Conservation (phyloP, 2,797 vertebrate genomes). For the Gymnoscopelus braueri region DNA sequence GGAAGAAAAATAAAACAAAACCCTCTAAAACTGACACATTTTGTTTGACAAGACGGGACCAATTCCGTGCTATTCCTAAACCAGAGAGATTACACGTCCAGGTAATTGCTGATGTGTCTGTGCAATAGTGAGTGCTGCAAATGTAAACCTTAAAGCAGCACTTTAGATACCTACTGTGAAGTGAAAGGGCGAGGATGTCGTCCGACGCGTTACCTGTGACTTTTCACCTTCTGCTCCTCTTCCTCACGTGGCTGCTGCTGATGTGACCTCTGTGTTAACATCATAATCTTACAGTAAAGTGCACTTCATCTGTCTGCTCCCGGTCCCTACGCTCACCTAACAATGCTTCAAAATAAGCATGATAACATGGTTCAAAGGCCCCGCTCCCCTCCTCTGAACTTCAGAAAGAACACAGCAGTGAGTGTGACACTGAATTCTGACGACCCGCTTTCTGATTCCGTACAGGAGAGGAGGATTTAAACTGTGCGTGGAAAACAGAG, state of each 20-base stretch:
- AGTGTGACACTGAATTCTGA: slow-evolving; percentile 35
- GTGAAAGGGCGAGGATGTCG: slow-evolving; percentile 14
- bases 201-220: slow-evolving; percentile 19
- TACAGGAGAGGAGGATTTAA: slow-evolving; percentile 33
- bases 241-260: slow-evolving; percentile 26
- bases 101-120: slow-evolving; percentile 41
- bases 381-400: slow-evolving; percentile 54
- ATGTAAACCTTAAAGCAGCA: slow-evolving; percentile 17
- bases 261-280: slow-evolving; percentile 44
- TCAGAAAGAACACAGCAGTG: slow-evolving; percentile 40
- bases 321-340: slow-evolving; percentile 43
- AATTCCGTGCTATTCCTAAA: slow-evolving; percentile 6
- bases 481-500: slow-evolving; percentile 20
- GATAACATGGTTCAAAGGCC: slow-evolving; percentile 49
- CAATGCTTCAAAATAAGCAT: slow-evolving; percentile 80
- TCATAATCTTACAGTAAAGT: slow-evolving; percentile 80
- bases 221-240: slow-evolving; percentile 19
- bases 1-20: slow-evolving; percentile 1
- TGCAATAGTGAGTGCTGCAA: slow-evolving; percentile 44
- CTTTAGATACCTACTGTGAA: slow-evolving; percentile 23
- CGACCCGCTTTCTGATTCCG: slow-evolving; percentile 31
- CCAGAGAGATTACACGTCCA: slow-evolving; percentile 12
- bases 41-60: neutral
- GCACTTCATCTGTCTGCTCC: slow-evolving; percentile 76
- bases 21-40: slow-evolving; percentile 13